phyloP scores from a whole-genome alignment of 2,113 vertebrate species.

The Sprattus sprattus region DNA sequence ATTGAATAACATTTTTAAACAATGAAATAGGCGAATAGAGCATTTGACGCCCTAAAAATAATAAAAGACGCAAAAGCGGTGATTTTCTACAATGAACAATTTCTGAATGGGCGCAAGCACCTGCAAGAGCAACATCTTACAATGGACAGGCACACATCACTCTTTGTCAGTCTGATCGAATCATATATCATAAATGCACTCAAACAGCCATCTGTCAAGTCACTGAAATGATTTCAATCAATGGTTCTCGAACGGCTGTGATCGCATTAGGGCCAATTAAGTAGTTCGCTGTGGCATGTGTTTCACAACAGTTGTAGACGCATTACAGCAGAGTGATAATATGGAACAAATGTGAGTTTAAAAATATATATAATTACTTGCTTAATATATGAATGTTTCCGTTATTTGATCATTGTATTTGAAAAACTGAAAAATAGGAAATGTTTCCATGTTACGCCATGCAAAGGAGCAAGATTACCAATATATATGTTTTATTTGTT shows the following conservation, averaged over 20 bases:
- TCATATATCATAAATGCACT: slow-evolving; percentile 10
- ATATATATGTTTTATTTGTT: neutral
- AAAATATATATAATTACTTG: neutral
- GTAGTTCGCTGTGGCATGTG: neutral
- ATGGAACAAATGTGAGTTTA: neutral
- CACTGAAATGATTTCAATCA: slow-evolving; percentile 6
- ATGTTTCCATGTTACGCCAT: neutral
- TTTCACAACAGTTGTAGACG: neutral
- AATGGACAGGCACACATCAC: neutral
- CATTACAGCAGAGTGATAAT: neutral
- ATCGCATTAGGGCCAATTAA: neutral
- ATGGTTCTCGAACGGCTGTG: slow-evolving; percentile 10
- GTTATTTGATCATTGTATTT: neutral
- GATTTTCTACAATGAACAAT: neutral
- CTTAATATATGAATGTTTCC: neutral
- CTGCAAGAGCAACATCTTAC: neutral
- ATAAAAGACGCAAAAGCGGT: neutral
- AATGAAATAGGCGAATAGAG: neutral
- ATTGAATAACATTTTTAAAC: neutral
- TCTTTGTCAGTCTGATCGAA: slow-evolving; percentile 8
- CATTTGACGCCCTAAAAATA: neutral
- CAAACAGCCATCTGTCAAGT: slow-evolving; percentile 13
- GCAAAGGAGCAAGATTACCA: too few species aligned
- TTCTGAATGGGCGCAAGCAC: neutral
- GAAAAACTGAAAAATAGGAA: neutral